Evolutionary conservation across 2,797 vertebrate species (phyloP), one percentile per base, ranked within the genome.

Genomic region (Oreochromis grahami): DNA sequence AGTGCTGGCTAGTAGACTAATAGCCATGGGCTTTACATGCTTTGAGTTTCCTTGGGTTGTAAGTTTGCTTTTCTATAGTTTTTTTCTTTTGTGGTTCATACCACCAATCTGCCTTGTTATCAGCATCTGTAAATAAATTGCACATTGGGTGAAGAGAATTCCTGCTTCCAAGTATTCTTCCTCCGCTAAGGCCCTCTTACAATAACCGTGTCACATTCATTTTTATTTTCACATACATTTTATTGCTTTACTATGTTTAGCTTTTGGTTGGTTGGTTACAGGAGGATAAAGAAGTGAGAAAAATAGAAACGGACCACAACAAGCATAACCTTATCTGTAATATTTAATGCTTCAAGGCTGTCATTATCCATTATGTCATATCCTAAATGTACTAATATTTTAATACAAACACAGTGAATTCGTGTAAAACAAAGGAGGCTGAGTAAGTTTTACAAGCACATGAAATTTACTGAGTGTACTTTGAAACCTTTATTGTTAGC

Each of bases 401-500:
- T 6, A 1, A 24, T 6, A 43, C 63, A 68, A 68, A 12, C n/a
- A 41, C 63, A 24, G 12, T 68, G 7, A 68, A 15, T 14, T 36
- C 1, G 15, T 68, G n/a, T 2, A 9, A 38, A 13, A 38, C 0
- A 63, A 70, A 70, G 21, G 65, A 15, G 8, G 8, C 14, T 17
- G 14, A 45, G 12, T 14, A 43, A 10, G 13, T 70, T 70, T 43
- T 7, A 11, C 21, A 26, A 45, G 38, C 21, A 45, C 13, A 0
- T 24, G n/a, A 0, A 14, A 43, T 43, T 63, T 36, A 58, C 17
- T 45, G 41, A 15, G 17, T 70, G 80, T 15, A 89, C 83, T 79
- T 89, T 85, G 78, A 78, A 63, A 26, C 55, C 4, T 19, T 34
- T 51, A 65, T 41, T 68, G 63, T 41, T 24, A 9, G 2, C 5